Conservation (phyloP, 2,797 vertebrate genomes). For the Chiroxiphia lanceolata region DNA sequence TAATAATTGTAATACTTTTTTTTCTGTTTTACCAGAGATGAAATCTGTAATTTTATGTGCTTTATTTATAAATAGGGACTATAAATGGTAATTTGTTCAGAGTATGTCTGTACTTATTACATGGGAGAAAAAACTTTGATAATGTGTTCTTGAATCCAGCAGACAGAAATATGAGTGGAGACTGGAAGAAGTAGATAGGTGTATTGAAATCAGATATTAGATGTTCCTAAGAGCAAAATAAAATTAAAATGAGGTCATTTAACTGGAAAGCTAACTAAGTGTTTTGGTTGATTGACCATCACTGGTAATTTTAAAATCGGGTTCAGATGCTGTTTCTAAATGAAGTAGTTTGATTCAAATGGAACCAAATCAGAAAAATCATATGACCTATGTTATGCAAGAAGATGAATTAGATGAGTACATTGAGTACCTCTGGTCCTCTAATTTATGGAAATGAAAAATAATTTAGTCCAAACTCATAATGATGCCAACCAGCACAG, state of each 20-base stretch:
- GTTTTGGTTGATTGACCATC: background rate
- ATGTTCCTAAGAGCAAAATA: background rate
- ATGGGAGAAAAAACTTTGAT: background rate
- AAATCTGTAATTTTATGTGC: background rate
- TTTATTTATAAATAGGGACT: background rate
- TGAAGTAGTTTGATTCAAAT: background rate
- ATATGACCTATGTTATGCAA: background rate
- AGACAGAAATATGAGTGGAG: background rate
- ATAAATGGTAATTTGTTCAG: background rate
- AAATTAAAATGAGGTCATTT: constrained; percentile 27
- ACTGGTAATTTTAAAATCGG: background rate
- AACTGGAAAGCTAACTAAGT: background rate
- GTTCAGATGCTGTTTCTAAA: background rate
- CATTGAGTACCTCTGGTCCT: background rate
- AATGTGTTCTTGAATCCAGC: background rate
- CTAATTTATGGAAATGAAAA: constrained; percentile 20
- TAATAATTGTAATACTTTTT: background rate
- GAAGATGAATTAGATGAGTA: background rate
- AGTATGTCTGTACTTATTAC: background rate
- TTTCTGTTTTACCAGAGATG: background rate
- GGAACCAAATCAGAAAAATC: background rate
- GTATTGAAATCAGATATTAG: background rate
- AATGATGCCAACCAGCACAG: background rate
- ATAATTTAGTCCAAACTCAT: background rate
- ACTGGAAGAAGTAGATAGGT: background rate